phyloP scores from a whole-genome alignment of 2,888 invertebrate species.

The Electrophaes corylata region DNA sequence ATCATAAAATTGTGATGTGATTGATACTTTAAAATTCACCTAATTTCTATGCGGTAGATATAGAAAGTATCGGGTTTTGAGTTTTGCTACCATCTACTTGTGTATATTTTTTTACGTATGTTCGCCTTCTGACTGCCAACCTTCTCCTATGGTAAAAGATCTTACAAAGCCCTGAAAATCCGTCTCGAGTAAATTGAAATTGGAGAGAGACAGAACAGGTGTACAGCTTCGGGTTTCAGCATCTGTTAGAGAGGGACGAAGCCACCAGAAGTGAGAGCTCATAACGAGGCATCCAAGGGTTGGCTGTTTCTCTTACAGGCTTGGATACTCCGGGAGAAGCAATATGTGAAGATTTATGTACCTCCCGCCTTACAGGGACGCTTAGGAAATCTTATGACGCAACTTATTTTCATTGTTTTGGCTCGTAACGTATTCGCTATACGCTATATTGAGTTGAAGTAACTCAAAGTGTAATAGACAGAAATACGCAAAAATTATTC shows the following conservation, averaged over 20 bases:
- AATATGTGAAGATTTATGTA: slow-evolving; percentile 82
- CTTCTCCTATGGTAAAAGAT: slow-evolving; percentile 54
- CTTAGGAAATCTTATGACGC: slow-evolving; percentile 67
- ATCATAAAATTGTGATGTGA: no score
- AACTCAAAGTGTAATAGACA: slow-evolving; percentile 16
- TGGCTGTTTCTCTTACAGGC: slow-evolving; percentile 81
- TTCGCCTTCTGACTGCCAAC: slow-evolving; percentile 10
- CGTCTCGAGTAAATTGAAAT: slow-evolving; percentile 84
- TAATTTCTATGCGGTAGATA: no score
- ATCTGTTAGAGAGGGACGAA: slow-evolving; percentile 58
- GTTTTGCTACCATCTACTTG: neutral
- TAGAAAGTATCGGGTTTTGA: no score
- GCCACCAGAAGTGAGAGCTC: slow-evolving; percentile 78
- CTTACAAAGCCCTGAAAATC: slow-evolving; percentile 81
- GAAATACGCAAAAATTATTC: neutral
- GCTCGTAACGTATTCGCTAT: slow-evolving; percentile 44
- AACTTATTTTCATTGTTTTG: slow-evolving; percentile 68
- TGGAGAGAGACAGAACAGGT: slow-evolving; percentile 69
- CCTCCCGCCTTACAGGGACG: slow-evolving; percentile 64
- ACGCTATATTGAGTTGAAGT: slow-evolving; percentile 38
- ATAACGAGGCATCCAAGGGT: slow-evolving; percentile 84
- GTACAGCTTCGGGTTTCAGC: slow-evolving; percentile 40
- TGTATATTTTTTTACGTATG: neutral
- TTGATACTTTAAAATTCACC: no score
- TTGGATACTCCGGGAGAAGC: slow-evolving; percentile 68